These are phyloP conservation scores for Cossypha heuglini DNA, from an alignment of 2,797 vertebrate genomes.

Conservation along the genomic window DNA sequence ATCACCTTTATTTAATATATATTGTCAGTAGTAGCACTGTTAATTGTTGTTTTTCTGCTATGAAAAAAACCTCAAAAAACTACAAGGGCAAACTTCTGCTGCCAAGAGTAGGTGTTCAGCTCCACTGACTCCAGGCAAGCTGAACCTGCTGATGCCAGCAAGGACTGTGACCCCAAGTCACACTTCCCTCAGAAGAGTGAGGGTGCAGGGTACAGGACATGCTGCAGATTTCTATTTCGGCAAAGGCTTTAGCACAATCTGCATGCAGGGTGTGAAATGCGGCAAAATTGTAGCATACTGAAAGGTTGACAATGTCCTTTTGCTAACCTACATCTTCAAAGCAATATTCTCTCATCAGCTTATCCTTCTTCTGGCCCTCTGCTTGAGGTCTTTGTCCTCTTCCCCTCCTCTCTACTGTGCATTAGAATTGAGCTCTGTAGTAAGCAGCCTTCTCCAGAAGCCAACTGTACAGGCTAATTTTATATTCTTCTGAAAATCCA, in stretches of 20 bases:
- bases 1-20: neutral
- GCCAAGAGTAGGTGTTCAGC: neutral
- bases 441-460: slow-evolving; percentile 36
- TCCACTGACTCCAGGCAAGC: neutral
- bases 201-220: neutral
- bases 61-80: neutral
- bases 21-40: neutral
- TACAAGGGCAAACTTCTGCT: neutral
- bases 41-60: neutral
- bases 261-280: neutral
- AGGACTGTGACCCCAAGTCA: neutral
- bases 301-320: slow-evolving; percentile 44
- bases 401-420: slow-evolving; percentile 11
- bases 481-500: slow-evolving; percentile 45
- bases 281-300: neutral
- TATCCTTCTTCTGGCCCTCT: slow-evolving; percentile 41
- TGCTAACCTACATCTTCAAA: slow-evolving; percentile 45
- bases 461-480: slow-evolving; percentile 17
- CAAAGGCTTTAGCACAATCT: slow-evolving; percentile 12
- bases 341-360: slow-evolving; percentile 41
- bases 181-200: neutral
- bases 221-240: neutral
- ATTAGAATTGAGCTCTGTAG: slow-evolving; percentile 27
- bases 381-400: slow-evolving; percentile 62
- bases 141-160: slow-evolving; percentile 19